Conservation (phyloP, 2,888 invertebrate species). For the Idaea aversata region DNA sequence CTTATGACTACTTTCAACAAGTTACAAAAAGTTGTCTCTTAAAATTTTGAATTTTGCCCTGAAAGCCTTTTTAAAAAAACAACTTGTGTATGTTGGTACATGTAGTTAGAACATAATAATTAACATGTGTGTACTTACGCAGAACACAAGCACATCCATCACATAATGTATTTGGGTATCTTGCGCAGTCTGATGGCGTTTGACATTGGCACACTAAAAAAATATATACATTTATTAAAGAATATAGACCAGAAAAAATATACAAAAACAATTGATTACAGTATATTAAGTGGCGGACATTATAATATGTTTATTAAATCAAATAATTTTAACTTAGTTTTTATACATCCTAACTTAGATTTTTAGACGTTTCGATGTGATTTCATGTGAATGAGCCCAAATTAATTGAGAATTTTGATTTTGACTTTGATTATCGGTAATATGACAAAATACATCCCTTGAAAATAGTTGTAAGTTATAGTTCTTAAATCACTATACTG, state of each 20-base stretch:
- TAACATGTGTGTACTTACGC: slow-evolving; percentile 67
- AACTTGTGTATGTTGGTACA: neutral
- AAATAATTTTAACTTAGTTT: neutral
- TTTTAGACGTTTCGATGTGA: neutral
- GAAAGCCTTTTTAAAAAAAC: neutral
- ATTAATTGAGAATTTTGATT: neutral
- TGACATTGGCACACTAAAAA: slow-evolving; percentile 86
- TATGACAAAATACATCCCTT: no score
- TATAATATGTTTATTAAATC: neutral
- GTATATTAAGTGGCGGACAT: no score
- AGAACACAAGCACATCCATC: slow-evolving; percentile 86
- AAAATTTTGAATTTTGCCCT: no score
- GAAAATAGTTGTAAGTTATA: no score
- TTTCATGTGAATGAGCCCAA: neutral
- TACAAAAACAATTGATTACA: no score
- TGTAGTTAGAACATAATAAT: neutral
- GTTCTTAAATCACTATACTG: no score
- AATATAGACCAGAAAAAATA: slow-evolving; percentile 6
- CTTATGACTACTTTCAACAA: no score
- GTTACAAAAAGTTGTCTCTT: no score
- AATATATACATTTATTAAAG: slow-evolving; percentile 17
- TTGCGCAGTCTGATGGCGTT: slow-evolving; percentile 83
- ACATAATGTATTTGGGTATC: slow-evolving; percentile 78
- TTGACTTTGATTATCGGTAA: neutral
- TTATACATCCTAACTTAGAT: neutral